Base-by-base conservation (phyloP, 2,888 invertebrate genomes). In the Blera fallax region DNA sequence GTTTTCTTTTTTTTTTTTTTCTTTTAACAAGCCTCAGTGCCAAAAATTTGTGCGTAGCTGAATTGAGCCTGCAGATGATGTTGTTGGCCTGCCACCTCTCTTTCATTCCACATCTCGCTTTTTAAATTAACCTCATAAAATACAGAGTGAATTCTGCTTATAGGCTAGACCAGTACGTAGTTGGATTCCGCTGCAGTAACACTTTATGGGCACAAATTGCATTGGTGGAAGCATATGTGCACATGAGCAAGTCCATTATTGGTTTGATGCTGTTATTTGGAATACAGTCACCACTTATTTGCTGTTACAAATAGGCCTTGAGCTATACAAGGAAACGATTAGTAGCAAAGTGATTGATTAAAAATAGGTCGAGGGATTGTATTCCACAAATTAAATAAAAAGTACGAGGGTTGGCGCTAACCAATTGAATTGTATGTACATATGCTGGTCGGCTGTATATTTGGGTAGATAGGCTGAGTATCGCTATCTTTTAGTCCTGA, bases 111-210 rank as follows among this genome's bases (percentile, higher is more conserved):
- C 21, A 18, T 56, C 58, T 58, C 24, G 56, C 58, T 62, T 58
- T 60, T 77, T 76, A 69, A 67, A 78, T 78, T 78, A 78, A 70
- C 78, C 43, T 62, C 62, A 70, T 78, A 78, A 78, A 78, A 78
- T 78, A 32, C 54, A 62, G 62, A 62, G 62, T 18, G 27, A 62
- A 70, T 78, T 70, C 45, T 45, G 21, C 69, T 77, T 69, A 60
- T 77, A 50, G 56, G 2, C 8, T 11, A 7, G 56, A 27, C 45
- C 27, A 50, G 52, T n/a, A 10, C 14, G 34, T 40, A 40, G 40
- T 52, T 50, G 18, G 11, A 32, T 60, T 45, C 58, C 43, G 67
- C 27, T 67, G 60, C 67, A 77, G 29, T 40, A 29, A 10, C 60
- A 43, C 50, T 69, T 58, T 58, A 52, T 52, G 50, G 40, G 10